phyloP scores from a whole-genome alignment of 2,113 vertebrate genomes.

The Amphiprion ocellaris region DNA sequence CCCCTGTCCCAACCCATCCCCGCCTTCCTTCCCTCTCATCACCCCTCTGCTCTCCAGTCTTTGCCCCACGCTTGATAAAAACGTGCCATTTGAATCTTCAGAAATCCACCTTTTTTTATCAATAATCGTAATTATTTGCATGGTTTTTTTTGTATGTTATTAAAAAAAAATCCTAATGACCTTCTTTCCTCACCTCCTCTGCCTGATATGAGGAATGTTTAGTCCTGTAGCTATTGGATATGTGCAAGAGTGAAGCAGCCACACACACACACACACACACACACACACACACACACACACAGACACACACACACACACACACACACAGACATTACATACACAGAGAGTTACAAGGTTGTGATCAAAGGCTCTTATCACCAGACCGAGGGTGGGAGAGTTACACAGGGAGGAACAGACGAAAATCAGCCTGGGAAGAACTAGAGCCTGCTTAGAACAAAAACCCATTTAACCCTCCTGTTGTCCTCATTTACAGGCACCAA shows the following conservation, averaged over 20 bases:
- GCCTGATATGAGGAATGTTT: slow-evolving; percentile 85
- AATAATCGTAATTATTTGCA: neutral
- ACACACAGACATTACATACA: slow-evolving; percentile 37
- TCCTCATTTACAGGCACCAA: too few relatives aligned
- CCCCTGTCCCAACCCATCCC: slow-evolving; percentile 75
- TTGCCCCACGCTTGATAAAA: slow-evolving; percentile 44
- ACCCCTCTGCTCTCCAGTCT: slow-evolving; percentile 10
- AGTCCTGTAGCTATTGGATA: slow-evolving; percentile 89
- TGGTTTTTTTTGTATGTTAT: slow-evolving; percentile 39
- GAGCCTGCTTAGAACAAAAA: slow-evolving; percentile 31
- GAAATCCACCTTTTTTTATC: neutral
- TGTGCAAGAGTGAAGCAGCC: slow-evolving; percentile 84
- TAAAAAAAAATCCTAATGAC: slow-evolving; percentile 41
- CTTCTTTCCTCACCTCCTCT: slow-evolving; percentile 21
- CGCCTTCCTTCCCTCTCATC: slow-evolving; percentile 71
- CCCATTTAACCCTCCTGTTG: neutral
- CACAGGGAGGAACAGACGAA: slow-evolving; percentile 43
- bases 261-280: neutral
- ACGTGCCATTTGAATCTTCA: neutral
- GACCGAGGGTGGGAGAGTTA: slow-evolving; percentile 45
- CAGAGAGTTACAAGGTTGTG: slow-evolving; percentile 66
- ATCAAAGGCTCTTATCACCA: slow-evolving; percentile 79
- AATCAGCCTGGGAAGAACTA: slow-evolving; percentile 38
- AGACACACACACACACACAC: slow-evolving; percentile 26
- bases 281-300: neutral